phyloP scores from a whole-genome alignment of 1,140 invertebrate species.

The Thereuonema tuberculata region DNA sequence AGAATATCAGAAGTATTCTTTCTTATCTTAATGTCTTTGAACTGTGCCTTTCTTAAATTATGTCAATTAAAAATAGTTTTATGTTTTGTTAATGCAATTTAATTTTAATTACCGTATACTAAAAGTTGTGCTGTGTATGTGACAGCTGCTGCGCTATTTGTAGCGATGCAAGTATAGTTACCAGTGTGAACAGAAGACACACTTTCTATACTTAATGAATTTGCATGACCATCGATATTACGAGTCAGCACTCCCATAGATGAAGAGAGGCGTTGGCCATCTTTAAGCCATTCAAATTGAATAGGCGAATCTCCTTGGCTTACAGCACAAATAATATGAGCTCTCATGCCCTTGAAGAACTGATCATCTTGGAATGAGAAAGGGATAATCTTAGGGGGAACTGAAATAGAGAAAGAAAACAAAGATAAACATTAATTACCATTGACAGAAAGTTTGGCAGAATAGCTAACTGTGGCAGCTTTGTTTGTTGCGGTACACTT shows the following conservation, averaged over 20 bases:
- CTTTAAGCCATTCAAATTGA: conserved; percentile 61
- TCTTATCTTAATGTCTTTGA: neutral
- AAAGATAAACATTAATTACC: conserved; percentile 8
- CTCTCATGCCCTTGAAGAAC: conserved; percentile 64
- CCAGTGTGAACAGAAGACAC: conserved; percentile 56
- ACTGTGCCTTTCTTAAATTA: no score
- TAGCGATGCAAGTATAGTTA: conserved; percentile 65
- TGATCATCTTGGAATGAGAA: conserved; percentile 63
- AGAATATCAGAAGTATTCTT: neutral
- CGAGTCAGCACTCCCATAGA: neutral
- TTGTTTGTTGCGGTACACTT: conserved; percentile 64
- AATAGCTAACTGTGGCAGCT: conserved; percentile 60
- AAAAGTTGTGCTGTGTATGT: conserved; percentile 63
- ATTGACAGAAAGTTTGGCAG: conserved; percentile 56
- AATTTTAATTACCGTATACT: conserved; percentile 34
- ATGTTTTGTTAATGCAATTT: neutral
- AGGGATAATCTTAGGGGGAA: conserved; percentile 68
- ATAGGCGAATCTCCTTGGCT: conserved; percentile 62
- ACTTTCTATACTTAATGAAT: conserved; percentile 52
- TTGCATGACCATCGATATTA: conserved; percentile 1
- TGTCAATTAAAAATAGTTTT: no score
- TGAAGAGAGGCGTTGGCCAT: conserved; percentile 43
- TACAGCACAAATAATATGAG: conserved; percentile 67
- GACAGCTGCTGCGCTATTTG: conserved; percentile 58
- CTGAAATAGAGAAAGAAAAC: conserved; percentile 32